phyloP scores from a whole-genome alignment of 2,113 vertebrate genomes.

The Ibidorhyncha struthersii region DNA sequence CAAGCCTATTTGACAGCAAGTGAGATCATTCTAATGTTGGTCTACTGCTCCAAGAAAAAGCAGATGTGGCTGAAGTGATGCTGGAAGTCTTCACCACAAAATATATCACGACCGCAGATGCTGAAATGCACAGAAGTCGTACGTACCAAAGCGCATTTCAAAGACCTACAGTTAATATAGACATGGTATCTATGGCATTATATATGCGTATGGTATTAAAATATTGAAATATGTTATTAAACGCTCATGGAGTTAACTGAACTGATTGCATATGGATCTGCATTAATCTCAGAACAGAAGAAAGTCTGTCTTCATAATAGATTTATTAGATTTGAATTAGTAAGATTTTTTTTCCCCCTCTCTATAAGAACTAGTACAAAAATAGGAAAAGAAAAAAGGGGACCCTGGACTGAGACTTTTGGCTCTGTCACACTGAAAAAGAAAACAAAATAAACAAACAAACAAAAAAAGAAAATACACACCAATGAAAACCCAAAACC shows the following conservation, averaged over 20 bases:
- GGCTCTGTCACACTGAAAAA: background rate
- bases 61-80: background rate
- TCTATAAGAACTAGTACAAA: background rate
- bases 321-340: background rate
- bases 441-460: background rate
- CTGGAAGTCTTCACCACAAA: constrained; percentile 38
- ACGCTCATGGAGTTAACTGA: background rate
- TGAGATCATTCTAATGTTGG: background rate
- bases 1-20: constrained; percentile 5
- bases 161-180: background rate
- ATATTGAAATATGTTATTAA: background rate
- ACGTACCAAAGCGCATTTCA: constrained; percentile 14
- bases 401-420: background rate
- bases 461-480: background rate
- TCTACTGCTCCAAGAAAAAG: constrained; percentile 13
- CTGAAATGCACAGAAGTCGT: constrained; percentile 32
- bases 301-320: background rate
- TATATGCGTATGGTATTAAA: background rate
- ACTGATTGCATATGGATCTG: background rate
- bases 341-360: background rate
- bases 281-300: background rate
- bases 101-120: background rate
- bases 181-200: background rate
- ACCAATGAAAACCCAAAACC: background rate
- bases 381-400: background rate